Conservation (phyloP, 2,888 invertebrate species). For the Rotaria macrura region DNA sequence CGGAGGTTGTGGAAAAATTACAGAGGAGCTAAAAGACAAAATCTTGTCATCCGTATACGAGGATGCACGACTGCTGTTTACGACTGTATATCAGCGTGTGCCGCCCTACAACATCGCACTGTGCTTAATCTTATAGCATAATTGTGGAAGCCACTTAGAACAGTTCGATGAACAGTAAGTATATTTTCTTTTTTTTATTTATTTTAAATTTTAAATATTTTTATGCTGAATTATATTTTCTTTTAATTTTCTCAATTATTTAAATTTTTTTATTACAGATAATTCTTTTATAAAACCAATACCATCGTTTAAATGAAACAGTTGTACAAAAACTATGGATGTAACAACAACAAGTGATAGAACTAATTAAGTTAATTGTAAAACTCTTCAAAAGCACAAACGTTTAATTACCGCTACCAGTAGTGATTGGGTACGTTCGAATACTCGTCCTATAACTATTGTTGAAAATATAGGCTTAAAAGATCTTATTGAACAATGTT, state of each 20-base stretch:
- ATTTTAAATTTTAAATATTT: no score
- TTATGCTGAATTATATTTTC: no score
- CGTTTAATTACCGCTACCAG: neutral
- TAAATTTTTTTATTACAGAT: neutral
- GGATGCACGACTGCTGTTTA: neutral
- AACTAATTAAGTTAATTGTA: neutral
- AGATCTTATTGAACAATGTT: neutral
- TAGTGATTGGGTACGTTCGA: neutral
- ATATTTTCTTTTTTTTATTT: neutral
- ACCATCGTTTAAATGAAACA: neutral
- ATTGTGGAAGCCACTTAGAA: neutral
- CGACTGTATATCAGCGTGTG: neutral
- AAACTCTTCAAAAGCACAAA: neutral
- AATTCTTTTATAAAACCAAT: neutral
- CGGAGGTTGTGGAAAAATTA: no score
- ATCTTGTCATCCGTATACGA: neutral
- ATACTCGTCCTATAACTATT: neutral
- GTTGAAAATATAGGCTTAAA: neutral
- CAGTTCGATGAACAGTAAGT: neutral
- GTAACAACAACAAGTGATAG: neutral
- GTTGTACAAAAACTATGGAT: neutral
- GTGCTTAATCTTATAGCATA: neutral
- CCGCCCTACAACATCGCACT: neutral
- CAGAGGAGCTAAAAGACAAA: no score
- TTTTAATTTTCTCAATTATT: no score